Evolutionary conservation across 2,113 vertebrate species (phyloP), one percentile per base, ranked within the genome.

Genomic region (Mustelus asterias): DNA sequence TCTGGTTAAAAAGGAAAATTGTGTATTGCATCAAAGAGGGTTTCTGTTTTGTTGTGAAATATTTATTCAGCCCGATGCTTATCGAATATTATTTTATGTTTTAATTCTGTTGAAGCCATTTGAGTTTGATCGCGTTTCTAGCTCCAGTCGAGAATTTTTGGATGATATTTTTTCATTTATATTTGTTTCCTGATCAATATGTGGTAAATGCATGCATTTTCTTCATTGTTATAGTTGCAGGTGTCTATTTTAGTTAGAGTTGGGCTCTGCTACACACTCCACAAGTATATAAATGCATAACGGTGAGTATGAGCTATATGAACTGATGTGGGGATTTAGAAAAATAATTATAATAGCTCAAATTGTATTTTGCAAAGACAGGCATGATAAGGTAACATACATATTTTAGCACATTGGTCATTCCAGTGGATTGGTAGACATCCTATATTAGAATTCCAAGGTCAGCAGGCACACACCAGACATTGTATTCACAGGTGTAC

Each of bases 81-180:
- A 26, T 95, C 8, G 72, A 72, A 95, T 37, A 72, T 95, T 41
- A 65, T 93, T 93, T 93, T 37, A 93, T 2, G 16, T 65, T 90
- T 93, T 93, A 93, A 93, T 93, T 93, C 89, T 93, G 16, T n/a
- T 65, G 33, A 93, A n/a, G 60, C 18, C 18, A 67, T 60, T 65
- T 10, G 60, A 22, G 89, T 37, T 41, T 93, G 89, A 65, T 37
- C 88, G n/a, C 14, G 18, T 33, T 60, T 60, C 29, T 33, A 33
- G 54, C 18, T 58, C 37, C n/a, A 83, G 33, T 37, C n/a, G 37
- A 20, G 5, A 37, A 37, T 33, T 22, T n/a, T 0, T 9, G n/a
- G 60, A 67, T 93, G 37, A 41, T 7, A 3, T 60, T 72, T n/a
- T 37, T 92, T 92, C 16, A 65, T 37, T 37, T 37, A 67, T 65